Base-by-base conservation (phyloP, 2,888 invertebrate species). In the Brachycybe producta region DNA sequence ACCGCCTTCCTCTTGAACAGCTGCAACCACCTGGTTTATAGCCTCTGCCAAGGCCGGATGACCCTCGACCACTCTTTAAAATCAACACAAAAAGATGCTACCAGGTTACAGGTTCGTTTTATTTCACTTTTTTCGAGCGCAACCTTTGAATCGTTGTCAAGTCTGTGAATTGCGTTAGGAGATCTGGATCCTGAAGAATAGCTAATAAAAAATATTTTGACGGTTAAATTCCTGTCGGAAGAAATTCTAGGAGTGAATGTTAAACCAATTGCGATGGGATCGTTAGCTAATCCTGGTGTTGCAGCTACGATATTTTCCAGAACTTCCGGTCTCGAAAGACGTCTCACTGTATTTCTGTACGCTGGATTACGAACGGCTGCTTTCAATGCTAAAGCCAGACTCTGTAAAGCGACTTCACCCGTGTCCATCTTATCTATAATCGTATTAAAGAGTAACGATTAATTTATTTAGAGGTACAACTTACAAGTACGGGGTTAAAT, bases 41-140 rank as follows among this genome's bases (percentile, higher is more conserved):
- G 82, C 83, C 54, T 77, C 77, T 0, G 80, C 76, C 51, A 85
- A 68, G 27, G 77, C 73, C 1, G 84, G 84, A 61, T 84, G 81
- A 0, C 75, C 72, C 48, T 76, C 73, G 1, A 80, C 75, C 4
- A 82, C 75, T 54, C 80, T 75, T 54, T 17, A 49, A 52, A 38
- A 32, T 36, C 49, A 34, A n/a, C 38, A 23, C 24, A 21, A 8
- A 39, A 45, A 48, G 28, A 17, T 49, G 26, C n/a, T n/a, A n/a
- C n/a, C n/a, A n/a, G n/a, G 19, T 43, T 13, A 38, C 8, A 8
- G 8, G 15, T 8, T 15, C 8, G 8, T 17, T 11, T 38, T 11
- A 17, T 38, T 8, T 13, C 8, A 8, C 8, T 15, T 11, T 38
- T 38, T 38, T 30, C n/a, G 13, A 30, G n/a, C n/a, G n/a, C 11